Evolutionary conservation across 1,140 invertebrate species (phyloP).

Genomic region (Lepidurus couesii): DNA sequence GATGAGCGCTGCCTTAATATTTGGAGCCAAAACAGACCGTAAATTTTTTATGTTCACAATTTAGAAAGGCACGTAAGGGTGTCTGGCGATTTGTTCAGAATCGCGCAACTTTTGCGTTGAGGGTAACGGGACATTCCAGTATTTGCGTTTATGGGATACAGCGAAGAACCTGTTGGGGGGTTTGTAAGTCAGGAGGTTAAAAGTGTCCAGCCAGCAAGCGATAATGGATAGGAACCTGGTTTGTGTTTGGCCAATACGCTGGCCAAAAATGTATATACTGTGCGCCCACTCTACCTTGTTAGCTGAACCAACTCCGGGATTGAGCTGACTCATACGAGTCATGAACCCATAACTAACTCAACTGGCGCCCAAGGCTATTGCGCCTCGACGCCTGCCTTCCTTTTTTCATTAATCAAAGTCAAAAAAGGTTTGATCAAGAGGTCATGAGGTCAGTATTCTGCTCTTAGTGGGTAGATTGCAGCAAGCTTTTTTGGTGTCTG

Average conservation of each 20-base stretch:
- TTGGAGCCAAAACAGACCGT: constrained; percentile 11
- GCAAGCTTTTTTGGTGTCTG: background rate
- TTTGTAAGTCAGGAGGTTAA: background rate
- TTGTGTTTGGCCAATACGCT: background rate
- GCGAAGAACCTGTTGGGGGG: background rate
- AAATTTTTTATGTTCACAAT: background rate
- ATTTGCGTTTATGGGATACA: background rate
- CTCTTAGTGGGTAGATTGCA: background rate
- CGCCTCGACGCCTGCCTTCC: background rate
- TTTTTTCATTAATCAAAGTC: background rate
- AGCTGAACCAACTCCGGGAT: background rate
- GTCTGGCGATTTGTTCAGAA: background rate
- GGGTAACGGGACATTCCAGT: background rate
- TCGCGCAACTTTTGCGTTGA: background rate
- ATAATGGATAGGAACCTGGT: background rate
- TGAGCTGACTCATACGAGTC: constrained; percentile 13
- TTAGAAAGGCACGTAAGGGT: background rate
- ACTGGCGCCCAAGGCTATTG: constrained; percentile 13
- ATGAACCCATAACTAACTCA: constrained; percentile 3
- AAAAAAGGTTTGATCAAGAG: background rate
- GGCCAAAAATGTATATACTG: background rate
- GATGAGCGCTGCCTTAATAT: constrained; percentile 14
- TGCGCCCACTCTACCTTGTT: background rate
- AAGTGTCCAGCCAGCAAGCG: background rate
- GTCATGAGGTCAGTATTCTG: background rate